Evolutionary conservation across 2,113 vertebrate genomes (phyloP).

Genomic region (Tenrec ecaudatus): DNA sequence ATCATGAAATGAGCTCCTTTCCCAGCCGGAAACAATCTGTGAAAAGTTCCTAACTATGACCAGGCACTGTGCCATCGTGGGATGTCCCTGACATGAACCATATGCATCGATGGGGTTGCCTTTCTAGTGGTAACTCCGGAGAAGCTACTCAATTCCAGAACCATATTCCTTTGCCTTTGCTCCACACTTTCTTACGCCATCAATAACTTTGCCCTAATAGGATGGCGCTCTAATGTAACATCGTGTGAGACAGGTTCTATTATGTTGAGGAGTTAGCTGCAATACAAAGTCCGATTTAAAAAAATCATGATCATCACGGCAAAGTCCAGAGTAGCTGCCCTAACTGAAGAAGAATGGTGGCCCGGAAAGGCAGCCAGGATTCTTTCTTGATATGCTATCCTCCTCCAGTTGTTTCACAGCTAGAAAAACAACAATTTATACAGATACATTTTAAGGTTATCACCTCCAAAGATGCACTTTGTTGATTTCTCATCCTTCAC

Average conservation of each 20-base stretch:
- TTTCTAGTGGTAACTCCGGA: conserved; percentile 34
- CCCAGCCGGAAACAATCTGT: not conserved
- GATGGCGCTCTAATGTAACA: conserved; percentile 63
- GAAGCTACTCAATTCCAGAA: conserved; percentile 11
- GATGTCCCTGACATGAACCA: conserved; percentile 63
- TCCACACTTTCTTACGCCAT: conserved; percentile 57
- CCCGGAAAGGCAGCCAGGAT: not conserved
- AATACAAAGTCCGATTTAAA: conserved; percentile 61
- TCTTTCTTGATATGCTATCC: not conserved
- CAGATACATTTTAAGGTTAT: conserved; percentile 66
- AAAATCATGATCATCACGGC: conserved; percentile 19
- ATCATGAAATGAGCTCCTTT: not conserved
- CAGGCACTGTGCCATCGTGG: conserved; percentile 10
- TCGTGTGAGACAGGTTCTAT: conserved; percentile 64
- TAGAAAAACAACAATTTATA: conserved; percentile 50
- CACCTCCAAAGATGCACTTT: conserved; percentile 36
- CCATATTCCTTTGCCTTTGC: conserved; percentile 14
- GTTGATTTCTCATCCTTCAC: not conserved
- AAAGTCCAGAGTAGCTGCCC: conserved; percentile 44
- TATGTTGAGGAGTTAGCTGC: conserved; percentile 62
- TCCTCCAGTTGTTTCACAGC: conserved; percentile 62
- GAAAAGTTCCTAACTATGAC: conserved; percentile 69
- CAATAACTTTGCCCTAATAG: conserved; percentile 60
- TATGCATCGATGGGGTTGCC: conserved; percentile 19
- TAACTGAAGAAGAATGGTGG: conserved; percentile 32